These are phyloP conservation scores for Rhynchotus rufescens DNA, from an alignment of 2,797 vertebrate species.

Conservation along the genomic window DNA sequence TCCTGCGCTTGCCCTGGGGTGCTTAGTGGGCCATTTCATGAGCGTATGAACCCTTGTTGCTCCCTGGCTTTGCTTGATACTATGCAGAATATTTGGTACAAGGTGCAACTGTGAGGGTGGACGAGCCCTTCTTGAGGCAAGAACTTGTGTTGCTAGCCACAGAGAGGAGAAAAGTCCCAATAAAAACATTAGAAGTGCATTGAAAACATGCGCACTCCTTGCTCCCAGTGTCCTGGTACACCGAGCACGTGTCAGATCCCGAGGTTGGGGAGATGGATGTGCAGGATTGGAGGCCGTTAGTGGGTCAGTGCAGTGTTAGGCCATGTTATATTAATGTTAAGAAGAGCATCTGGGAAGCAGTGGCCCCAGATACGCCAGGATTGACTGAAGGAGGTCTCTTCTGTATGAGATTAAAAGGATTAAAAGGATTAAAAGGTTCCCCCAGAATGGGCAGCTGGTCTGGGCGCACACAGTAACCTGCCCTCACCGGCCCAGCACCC, in stretches of 20 bases:
- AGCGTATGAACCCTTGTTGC: accelerated
- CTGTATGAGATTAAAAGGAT: not conserved
- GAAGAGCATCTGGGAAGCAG: not conserved
- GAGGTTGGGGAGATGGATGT: not conserved
- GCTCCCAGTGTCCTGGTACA: not conserved
- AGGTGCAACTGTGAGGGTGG: accelerated
- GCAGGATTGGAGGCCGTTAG: not conserved
- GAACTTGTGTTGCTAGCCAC: not conserved
- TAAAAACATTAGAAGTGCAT: not conserved
- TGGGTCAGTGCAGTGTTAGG: not conserved
- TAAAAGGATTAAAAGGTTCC: too few species aligned
- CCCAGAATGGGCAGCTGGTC: not conserved
- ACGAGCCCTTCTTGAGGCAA: not conserved
- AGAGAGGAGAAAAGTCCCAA: not conserved
- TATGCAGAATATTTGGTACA: not conserved
- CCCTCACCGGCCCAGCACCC: not conserved
- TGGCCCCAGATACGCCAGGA: not conserved
- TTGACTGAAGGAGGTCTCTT: not conserved
- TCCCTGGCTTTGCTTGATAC: not conserved
- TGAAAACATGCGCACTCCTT: not conserved
- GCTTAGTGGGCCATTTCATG: not conserved
- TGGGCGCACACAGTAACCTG: not conserved
- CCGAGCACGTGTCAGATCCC: not conserved
- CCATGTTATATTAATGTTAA: not conserved
- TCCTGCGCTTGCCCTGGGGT: not conserved